These are phyloP conservation scores for Norana najaformis DNA, from an alignment of 2,888 invertebrate species.

Conservation along the genomic window DNA sequence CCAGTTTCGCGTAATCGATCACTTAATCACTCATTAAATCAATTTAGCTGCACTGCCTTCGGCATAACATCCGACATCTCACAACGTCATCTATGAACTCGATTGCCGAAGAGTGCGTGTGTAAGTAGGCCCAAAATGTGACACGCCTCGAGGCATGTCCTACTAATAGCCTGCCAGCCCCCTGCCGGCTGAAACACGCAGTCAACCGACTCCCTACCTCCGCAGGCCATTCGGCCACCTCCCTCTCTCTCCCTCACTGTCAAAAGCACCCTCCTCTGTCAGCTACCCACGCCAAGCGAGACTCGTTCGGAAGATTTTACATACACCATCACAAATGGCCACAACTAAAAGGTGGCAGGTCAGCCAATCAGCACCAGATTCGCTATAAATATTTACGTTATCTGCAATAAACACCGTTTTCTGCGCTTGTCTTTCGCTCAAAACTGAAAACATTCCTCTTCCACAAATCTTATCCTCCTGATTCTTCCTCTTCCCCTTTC, in stretches of 20 bases:
- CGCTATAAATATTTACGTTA: neutral
- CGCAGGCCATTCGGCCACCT: neutral
- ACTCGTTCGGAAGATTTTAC: neutral
- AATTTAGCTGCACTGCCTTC: neutral
- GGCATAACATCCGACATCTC: neutral
- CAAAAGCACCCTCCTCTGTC: neutral
- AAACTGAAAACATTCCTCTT: too few relatives aligned
- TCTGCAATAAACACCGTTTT: neutral
- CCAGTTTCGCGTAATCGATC: neutral
- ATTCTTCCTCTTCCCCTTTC: too few relatives aligned
- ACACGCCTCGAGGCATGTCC: neutral
- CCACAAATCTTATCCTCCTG: too few relatives aligned
- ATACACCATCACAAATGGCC: neutral
- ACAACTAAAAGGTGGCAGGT: neutral
- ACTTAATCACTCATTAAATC: neutral
- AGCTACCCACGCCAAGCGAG: neutral
- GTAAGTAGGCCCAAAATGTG: neutral
- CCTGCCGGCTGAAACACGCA: neutral
- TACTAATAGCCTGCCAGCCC: neutral
- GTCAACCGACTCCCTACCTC: neutral
- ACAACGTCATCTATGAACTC: neutral
- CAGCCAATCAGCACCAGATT: neutral
- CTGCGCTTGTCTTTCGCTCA: too few relatives aligned
- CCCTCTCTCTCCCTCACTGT: neutral
- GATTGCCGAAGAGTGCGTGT: neutral